Percentiles rank a stretch among this genome's conserved stretches.
Evolutionary conservation across 1,140 invertebrate genomes (phyloP).

Genomic region (Drosophila carrolli): DNA sequence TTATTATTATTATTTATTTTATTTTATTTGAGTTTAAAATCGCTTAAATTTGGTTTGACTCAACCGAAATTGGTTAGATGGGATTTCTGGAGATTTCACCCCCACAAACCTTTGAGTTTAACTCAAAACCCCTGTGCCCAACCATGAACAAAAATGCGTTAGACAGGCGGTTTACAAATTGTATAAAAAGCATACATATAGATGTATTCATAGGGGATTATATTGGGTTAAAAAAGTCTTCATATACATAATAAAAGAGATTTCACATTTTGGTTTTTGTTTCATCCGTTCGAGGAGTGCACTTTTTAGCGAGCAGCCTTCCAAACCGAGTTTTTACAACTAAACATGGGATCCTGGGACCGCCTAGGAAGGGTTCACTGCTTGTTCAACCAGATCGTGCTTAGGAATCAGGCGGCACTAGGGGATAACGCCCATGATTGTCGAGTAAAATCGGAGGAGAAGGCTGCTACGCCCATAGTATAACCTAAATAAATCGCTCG

Average conservation of each 20-base stretch:
- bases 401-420: constrained; percentile 11
- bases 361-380: constrained; percentile 13
- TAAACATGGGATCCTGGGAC: background rate
- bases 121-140: background rate
- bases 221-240: constrained; percentile 25
- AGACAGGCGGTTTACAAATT: constrained; percentile 29
- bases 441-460: background rate
- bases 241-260: constrained; percentile 51
- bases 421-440: background rate
- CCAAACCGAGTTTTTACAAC: constrained; percentile 2
- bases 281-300: background rate
- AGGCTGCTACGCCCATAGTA: constrained; percentile 14
- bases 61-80: too few relatives aligned
- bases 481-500: constrained; percentile 34
- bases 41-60: too few relatives aligned
- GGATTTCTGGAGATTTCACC: too few relatives aligned
- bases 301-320: background rate
- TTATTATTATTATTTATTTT: too few relatives aligned
- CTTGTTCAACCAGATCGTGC: constrained; percentile 2
- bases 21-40: too few relatives aligned
- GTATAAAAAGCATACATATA: constrained; percentile 54
- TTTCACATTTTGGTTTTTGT: constrained; percentile 44
- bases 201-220: constrained; percentile 31
- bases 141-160: constrained; percentile 9
- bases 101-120: too few relatives aligned